These are phyloP conservation scores for Antitype chi DNA, from an alignment of 2,888 invertebrate genomes.

Conservation along the genomic window DNA sequence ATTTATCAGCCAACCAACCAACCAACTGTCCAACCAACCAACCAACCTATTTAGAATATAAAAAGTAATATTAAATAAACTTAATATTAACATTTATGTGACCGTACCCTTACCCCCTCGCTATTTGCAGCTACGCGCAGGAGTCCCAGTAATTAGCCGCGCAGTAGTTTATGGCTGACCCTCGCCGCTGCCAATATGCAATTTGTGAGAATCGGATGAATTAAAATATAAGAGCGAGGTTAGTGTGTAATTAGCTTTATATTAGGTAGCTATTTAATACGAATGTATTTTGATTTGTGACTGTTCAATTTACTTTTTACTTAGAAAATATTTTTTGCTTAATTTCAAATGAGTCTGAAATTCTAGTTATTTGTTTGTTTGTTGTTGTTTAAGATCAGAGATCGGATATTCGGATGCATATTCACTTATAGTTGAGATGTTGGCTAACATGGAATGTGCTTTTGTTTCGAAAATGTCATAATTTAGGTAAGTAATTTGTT, in stretches of 20 bases:
- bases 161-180: slow-evolving; percentile 72
- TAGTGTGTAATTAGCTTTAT: slow-evolving; percentile 13
- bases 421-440: too few species aligned
- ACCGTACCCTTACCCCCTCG: slow-evolving; percentile 50
- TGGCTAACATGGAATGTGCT: too few species aligned
- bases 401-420: too few species aligned
- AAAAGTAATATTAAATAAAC: background rate
- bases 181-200: slow-evolving; percentile 62
- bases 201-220: slow-evolving; percentile 55
- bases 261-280: background rate
- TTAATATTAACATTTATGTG: slow-evolving; percentile 23
- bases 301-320: background rate
- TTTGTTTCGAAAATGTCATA: too few species aligned
- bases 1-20: background rate
- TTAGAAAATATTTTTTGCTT: too few species aligned
- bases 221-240: slow-evolving; percentile 50
- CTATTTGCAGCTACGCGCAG: slow-evolving; percentile 66
- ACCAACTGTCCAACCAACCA: too few species aligned
- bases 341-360: too few species aligned
- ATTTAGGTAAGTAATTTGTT: too few species aligned
- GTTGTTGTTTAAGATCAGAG: too few species aligned
- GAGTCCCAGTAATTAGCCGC: slow-evolving; percentile 74
- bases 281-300: background rate
- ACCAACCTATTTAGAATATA: too few species aligned
- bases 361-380: too few species aligned